Percentiles rank a stretch among this genome's conserved stretches.
Conservation (phyloP, 2,797 vertebrate species). For the Helostoma temminkii region DNA sequence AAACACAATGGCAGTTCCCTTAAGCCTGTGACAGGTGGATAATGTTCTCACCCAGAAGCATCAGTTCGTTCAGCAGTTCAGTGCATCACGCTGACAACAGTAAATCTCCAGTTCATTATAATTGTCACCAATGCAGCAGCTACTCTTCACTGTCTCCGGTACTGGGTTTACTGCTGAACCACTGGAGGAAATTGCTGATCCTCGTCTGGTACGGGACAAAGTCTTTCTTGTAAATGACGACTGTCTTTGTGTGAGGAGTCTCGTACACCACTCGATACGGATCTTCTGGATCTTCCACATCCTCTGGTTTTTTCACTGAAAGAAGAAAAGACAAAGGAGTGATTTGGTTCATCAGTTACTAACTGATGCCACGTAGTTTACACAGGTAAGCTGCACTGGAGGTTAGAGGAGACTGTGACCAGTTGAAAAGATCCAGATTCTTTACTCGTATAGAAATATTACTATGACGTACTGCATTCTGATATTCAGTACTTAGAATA, state of each 20-base stretch:
- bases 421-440: too few species aligned
- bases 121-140: not conserved
- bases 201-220: constrained; percentile 76
- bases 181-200: constrained; percentile 66
- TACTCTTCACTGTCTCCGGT: constrained; percentile 34
- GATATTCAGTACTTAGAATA: too few species aligned
- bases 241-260: constrained; percentile 33
- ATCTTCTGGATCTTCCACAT: constrained; percentile 27
- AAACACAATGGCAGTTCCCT: not conserved
- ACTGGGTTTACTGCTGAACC: constrained; percentile 29
- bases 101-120: not conserved
- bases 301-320: constrained; percentile 28
- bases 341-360: not conserved
- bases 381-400: not conserved
- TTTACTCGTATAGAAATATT: too few species aligned
- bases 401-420: too few species aligned
- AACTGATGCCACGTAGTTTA: not conserved
- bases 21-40: not conserved
- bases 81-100: not conserved
- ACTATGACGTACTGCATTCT: too few species aligned
- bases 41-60: constrained; percentile 1
- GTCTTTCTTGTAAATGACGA: constrained; percentile 71
- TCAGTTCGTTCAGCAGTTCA: constrained; percentile 5
- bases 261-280: constrained; percentile 30
- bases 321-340: not conserved